Conservation (phyloP, 2,797 vertebrate species). For the Valencia hispanica region DNA sequence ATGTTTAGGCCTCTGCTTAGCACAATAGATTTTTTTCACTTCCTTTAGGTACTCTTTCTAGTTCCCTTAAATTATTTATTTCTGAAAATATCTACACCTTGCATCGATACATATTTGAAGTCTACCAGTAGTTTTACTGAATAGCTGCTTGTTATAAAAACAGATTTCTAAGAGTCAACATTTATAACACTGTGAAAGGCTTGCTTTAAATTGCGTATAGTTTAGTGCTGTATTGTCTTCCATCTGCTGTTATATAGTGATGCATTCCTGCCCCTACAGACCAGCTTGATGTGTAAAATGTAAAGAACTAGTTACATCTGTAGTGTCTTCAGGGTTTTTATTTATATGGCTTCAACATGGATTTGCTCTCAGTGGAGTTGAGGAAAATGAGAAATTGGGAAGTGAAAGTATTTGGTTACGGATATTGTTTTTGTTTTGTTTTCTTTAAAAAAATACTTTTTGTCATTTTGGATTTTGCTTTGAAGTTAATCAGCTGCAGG, state of each 20-base stretch:
- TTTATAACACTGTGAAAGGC: slow-evolving; percentile 22
- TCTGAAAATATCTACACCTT: slow-evolving; percentile 11
- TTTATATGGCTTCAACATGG: slow-evolving; percentile 23
- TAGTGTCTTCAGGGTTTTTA: slow-evolving; percentile 41
- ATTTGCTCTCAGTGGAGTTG: slow-evolving; percentile 33
- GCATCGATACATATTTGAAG: slow-evolving; percentile 21
- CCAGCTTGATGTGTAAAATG: slow-evolving; percentile 37
- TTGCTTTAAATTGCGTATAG: slow-evolving; percentile 30
- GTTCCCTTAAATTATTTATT: slow-evolving; percentile 27
- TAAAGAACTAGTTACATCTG: slow-evolving; percentile 46
- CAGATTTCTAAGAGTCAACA: slow-evolving; percentile 25
- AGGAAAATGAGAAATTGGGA: slow-evolving; percentile 8
- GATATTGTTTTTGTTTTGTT: slow-evolving; percentile 50
- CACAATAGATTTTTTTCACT: slow-evolving; percentile 12
- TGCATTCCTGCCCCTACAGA: slow-evolving; percentile 18
- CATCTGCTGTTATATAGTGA: slow-evolving; percentile 23
- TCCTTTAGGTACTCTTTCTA: slow-evolving; percentile 37
- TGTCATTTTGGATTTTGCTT: slow-evolving; percentile 11
- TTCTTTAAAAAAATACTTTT: slow-evolving; percentile 24
- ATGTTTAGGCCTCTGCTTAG: slow-evolving; percentile 16
- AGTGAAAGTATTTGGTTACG: slow-evolving; percentile 8
- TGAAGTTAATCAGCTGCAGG: slow-evolving; percentile 25
- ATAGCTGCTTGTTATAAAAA: slow-evolving; percentile 38
- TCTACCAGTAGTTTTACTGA: slow-evolving; percentile 10
- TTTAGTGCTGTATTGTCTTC: slow-evolving; percentile 11